Conservation (phyloP, 2,888 invertebrate species). For the Dascillus cervinus region DNA sequence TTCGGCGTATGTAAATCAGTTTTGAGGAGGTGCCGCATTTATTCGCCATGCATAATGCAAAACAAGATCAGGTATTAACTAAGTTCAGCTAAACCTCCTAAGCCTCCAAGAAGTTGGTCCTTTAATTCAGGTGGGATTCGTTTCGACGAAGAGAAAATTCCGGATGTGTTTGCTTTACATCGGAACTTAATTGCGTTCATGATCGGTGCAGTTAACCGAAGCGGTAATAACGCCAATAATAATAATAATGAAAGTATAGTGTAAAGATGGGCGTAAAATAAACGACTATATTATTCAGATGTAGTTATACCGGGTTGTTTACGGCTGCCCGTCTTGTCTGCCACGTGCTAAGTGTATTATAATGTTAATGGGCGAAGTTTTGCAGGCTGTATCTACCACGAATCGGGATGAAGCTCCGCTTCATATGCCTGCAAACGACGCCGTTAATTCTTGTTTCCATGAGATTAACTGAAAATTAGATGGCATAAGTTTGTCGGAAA, state of each 20-base stretch:
- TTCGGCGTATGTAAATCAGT: too few species aligned
- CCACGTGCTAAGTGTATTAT: conserved; percentile 42
- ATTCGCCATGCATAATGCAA: conserved; percentile 37
- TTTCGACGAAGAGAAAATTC: too few species aligned
- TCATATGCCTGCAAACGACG: conserved; percentile 44
- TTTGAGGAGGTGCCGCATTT: too few species aligned
- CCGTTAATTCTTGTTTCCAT: conserved; percentile 44
- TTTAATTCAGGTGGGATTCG: conserved; percentile 27
- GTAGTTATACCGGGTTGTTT: conserved; percentile 23
- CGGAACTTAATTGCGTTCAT: too few species aligned
- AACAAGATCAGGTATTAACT: conserved; percentile 33
- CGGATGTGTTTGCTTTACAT: too few species aligned
- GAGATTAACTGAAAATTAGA: conserved; percentile 46
- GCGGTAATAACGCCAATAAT: too few species aligned
- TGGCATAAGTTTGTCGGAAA: conserved; percentile 42
- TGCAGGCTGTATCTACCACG: conserved; percentile 34
- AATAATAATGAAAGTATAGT: too few species aligned
- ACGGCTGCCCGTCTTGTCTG: conserved; percentile 28
- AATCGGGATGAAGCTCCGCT: conserved; percentile 32
- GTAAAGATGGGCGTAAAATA: too few species aligned
- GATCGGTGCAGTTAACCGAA: too few species aligned
- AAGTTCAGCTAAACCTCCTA: conserved; percentile 27
- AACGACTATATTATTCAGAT: conserved; percentile 9
- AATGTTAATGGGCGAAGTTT: conserved; percentile 42
- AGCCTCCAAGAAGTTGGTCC: conserved; percentile 29